Conservation (phyloP, 2,888 invertebrate genomes). For the Lepidocyrtoides sp. region DNA sequence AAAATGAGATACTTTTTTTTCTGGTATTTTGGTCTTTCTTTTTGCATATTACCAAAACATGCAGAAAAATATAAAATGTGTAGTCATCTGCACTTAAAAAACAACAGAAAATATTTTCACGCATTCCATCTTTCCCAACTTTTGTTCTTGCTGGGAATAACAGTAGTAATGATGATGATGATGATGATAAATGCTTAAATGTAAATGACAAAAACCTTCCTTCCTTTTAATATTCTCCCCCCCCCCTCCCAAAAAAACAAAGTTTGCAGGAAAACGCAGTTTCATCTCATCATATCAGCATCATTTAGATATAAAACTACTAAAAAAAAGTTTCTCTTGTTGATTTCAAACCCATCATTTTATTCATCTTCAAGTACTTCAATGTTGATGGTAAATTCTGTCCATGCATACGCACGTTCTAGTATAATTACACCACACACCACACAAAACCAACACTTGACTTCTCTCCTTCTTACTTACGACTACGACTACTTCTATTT, state of each 20-base stretch:
- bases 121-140: neutral
- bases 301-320: too few species aligned
- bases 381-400: too few species aligned
- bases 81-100: neutral
- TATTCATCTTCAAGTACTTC: slow-evolving; percentile 51
- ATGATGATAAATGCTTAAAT: slow-evolving; percentile 7
- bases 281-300: slow-evolving; percentile 38
- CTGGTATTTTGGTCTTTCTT: neutral
- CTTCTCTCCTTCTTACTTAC: neutral
- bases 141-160: neutral
- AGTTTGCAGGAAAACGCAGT: slow-evolving; percentile 8
- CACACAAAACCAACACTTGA: neutral
- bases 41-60: too few species aligned
- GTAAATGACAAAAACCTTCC: slow-evolving; percentile 56
- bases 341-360: slow-evolving; percentile 63
- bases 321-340: slow-evolving; percentile 62
- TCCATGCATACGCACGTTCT: too few species aligned
- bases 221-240: neutral
- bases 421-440: too few species aligned
- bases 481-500: neutral
- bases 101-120: neutral
- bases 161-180: slow-evolving; percentile 30
- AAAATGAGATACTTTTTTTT: neutral
- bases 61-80: too few species aligned
- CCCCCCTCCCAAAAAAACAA: neutral